phyloP scores from a whole-genome alignment of 2,113 vertebrate genomes.

The Lucifuga dentata region DNA sequence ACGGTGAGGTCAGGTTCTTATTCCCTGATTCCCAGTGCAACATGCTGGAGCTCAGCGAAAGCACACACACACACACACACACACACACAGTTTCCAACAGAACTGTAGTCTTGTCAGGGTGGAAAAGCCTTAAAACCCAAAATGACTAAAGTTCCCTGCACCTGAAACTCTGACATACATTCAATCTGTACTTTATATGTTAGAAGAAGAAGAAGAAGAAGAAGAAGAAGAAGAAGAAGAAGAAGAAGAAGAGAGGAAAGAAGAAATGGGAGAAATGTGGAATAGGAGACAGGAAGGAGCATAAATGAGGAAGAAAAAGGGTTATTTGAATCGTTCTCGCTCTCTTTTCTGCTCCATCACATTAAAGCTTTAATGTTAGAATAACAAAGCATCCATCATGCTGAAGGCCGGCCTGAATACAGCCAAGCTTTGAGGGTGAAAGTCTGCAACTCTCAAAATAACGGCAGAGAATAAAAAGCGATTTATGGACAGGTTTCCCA shows the following conservation, averaged over 20 bases:
- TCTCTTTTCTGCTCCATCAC: slow-evolving; percentile 63
- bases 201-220: too few relatives aligned
- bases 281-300: neutral
- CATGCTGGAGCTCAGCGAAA: slow-evolving; percentile 46
- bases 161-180: too few relatives aligned
- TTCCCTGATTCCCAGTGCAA: slow-evolving; percentile 71
- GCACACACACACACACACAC: slow-evolving; percentile 36
- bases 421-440: slow-evolving; percentile 45
- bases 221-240: too few relatives aligned
- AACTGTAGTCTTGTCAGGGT: slow-evolving; percentile 8
- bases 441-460: slow-evolving; percentile 31
- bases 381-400: slow-evolving; percentile 80
- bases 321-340: neutral
- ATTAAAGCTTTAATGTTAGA: slow-evolving; percentile 79
- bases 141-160: too few relatives aligned
- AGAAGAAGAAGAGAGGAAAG: neutral
- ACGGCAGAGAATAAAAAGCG: slow-evolving; percentile 46
- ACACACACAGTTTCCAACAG: slow-evolving; percentile 31
- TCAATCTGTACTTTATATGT: too few relatives aligned
- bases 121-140: neutral
- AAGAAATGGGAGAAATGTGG: neutral
- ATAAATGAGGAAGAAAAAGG: too few relatives aligned
- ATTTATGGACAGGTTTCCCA: slow-evolving; percentile 60
- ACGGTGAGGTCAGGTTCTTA: slow-evolving; percentile 71
- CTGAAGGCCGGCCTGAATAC: slow-evolving; percentile 48